Evolutionary conservation across 2,888 invertebrate genomes (phyloP).

Genomic region (Latrodectus elegans): DNA sequence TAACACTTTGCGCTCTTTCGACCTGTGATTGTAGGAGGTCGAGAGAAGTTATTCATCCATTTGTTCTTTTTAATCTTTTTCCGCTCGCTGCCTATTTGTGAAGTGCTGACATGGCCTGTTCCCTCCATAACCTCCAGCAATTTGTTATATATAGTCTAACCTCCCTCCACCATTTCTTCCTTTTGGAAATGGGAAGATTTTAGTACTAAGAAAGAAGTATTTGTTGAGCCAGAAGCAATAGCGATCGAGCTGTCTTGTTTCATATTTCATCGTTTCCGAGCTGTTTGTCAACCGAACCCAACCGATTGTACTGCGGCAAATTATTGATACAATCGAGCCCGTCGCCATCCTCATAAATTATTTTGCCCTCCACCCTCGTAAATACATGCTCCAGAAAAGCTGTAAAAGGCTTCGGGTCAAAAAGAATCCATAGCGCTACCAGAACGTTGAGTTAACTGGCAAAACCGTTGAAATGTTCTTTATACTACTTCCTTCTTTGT

Average conservation of each 20-base stretch:
- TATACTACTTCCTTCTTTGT: no score
- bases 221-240: slow-evolving; percentile 58
- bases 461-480: no score
- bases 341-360: slow-evolving; percentile 57
- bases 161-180: background rate
- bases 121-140: background rate
- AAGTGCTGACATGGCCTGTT: background rate
- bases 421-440: background rate
- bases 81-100: background rate
- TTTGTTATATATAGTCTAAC: background rate
- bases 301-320: slow-evolving; percentile 36
- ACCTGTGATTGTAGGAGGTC: no score
- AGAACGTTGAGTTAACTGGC: no score
- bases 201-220: slow-evolving; percentile 15
- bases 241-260: slow-evolving; percentile 58
- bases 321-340: slow-evolving; percentile 57
- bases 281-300: slow-evolving; percentile 30
- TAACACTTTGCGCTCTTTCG: no score
- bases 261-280: slow-evolving; percentile 63
- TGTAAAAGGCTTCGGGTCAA: slow-evolving; percentile 12
- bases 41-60: no score
- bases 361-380: slow-evolving; percentile 49
- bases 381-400: slow-evolving; percentile 26
- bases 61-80: no score
- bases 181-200: background rate